These are phyloP conservation scores for Sitta europaea DNA, from an alignment of 2,113 vertebrate species.

Conservation along the genomic window DNA sequence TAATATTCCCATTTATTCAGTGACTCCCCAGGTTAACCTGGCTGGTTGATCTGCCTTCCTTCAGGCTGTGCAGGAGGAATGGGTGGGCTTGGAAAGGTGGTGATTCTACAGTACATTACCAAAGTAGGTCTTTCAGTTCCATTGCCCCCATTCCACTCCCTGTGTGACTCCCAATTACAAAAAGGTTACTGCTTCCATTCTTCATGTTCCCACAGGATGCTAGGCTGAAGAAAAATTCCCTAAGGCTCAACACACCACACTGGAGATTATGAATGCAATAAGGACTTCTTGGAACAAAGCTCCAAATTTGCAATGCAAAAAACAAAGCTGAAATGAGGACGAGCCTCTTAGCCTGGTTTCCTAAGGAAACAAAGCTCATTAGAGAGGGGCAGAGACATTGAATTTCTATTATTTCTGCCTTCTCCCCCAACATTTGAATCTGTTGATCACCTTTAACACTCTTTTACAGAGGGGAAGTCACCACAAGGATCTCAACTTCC, in stretches of 20 bases:
- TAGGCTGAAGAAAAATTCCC: background rate
- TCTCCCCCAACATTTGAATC: background rate
- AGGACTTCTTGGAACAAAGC: background rate
- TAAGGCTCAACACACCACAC: background rate
- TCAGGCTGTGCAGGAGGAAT: background rate
- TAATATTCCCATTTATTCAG: background rate
- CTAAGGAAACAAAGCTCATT: background rate
- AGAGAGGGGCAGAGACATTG: background rate
- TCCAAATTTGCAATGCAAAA: slow-evolving; percentile 10
- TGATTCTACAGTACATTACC: background rate
- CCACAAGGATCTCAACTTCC: background rate
- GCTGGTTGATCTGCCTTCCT: background rate
- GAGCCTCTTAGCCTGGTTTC: background rate
- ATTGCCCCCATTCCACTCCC: background rate
- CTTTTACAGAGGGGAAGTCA: background rate
- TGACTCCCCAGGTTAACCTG: background rate
- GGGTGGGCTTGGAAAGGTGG: background rate
- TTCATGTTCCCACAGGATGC: background rate
- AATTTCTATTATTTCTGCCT: background rate
- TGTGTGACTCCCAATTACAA: background rate
- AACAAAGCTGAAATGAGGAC: background rate
- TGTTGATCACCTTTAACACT: background rate
- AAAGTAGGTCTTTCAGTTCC: background rate
- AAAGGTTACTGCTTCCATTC: background rate
- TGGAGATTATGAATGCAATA: background rate